Percentiles rank a stretch among this genome's conserved stretches.
Evolutionary conservation across 2,113 vertebrate species (phyloP).

Genomic region (Leptodactylus fuscus): DNA sequence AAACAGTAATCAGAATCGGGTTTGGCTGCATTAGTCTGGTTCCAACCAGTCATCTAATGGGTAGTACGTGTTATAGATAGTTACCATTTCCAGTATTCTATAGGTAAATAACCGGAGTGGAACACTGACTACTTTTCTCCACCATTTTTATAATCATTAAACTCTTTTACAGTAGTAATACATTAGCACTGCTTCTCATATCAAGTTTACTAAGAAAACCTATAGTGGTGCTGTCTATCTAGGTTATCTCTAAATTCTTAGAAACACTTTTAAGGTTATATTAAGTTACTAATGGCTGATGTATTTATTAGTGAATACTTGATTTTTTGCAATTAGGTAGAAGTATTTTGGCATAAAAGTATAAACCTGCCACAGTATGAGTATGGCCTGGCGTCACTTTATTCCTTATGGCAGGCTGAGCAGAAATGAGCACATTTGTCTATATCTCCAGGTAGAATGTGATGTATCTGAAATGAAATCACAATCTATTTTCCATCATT

Average conservation of each 20-base stretch:
- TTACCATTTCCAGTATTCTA: neutral
- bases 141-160: conserved; percentile 16
- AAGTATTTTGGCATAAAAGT: neutral
- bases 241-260: neutral
- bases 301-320: neutral
- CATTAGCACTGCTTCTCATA: neutral
- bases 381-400: neutral
- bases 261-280: neutral
- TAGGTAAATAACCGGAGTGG: neutral
- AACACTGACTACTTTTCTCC: conserved; percentile 9
- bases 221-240: neutral
- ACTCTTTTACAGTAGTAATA: neutral
- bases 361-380: neutral
- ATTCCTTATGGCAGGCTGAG: neutral
- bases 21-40: neutral
- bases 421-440: neutral
- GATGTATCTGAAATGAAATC: neutral
- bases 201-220: neutral
- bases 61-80: neutral
- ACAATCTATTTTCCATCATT: neutral
- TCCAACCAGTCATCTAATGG: neutral
- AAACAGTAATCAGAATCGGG: neutral
- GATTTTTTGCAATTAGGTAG: neutral
- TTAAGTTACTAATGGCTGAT: neutral
- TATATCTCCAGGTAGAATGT: neutral